phyloP scores from a whole-genome alignment of 2,113 vertebrate genomes.

The Podiceps cristatus region DNA sequence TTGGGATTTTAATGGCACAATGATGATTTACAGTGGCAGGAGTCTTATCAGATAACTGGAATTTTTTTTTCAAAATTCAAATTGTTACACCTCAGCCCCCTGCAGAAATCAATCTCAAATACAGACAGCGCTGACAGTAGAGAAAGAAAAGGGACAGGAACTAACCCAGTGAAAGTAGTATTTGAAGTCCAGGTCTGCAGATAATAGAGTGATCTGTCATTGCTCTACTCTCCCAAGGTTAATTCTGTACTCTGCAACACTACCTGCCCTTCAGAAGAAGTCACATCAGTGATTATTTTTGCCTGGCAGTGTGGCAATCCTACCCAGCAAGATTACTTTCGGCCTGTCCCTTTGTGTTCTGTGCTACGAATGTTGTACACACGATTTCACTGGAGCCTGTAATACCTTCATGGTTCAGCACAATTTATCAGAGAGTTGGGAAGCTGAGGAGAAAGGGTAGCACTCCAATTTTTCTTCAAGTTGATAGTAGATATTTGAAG shows the following conservation, averaged over 20 bases:
- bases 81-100: background rate
- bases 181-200: background rate
- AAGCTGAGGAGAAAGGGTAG: slow-evolving; percentile 13
- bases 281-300: background rate
- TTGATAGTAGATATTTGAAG: background rate
- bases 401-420: slow-evolving; percentile 16
- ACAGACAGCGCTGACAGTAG: background rate
- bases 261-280: background rate
- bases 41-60: background rate
- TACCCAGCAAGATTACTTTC: background rate
- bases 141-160: background rate
- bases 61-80: background rate
- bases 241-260: background rate
- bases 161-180: background rate
- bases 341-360: background rate
- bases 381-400: background rate
- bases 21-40: background rate
- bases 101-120: background rate
- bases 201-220: background rate
- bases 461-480: slow-evolving; percentile 6
- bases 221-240: background rate
- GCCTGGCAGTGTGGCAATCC: background rate
- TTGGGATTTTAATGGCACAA: background rate
- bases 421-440: slow-evolving; percentile 23
- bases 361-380: background rate